Conservation (phyloP, 2,797 vertebrate genomes). For the Liparis tanakae region DNA sequence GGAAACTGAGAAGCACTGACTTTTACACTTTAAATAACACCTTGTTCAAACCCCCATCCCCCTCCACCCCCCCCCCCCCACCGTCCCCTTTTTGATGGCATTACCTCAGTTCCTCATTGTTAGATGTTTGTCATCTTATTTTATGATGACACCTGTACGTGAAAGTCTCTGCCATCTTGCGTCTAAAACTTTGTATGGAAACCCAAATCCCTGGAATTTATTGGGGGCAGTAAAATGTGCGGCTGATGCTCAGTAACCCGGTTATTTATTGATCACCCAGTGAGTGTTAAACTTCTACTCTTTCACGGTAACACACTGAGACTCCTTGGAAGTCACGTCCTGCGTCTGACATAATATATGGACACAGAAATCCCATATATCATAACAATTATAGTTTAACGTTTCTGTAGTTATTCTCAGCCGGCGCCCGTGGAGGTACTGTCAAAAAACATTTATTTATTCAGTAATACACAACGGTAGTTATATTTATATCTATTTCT, state of each 20-base stretch:
- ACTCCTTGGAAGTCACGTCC: constrained; percentile 7
- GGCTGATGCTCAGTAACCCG: constrained; percentile 55
- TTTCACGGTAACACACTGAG: constrained; percentile 40
- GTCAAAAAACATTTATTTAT: too few relatives aligned
- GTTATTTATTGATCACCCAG: constrained; percentile 72
- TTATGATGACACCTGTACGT: constrained; percentile 66
- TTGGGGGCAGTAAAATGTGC: constrained; percentile 59
- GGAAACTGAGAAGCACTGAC: constrained; percentile 13
- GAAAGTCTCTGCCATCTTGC: constrained; percentile 46
- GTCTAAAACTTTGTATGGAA: constrained; percentile 63
- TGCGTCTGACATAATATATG: neutral
- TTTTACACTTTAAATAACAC: constrained; percentile 33
- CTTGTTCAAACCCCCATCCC: constrained; percentile 28
- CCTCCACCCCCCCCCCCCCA: too few relatives aligned
- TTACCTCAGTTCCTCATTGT: constrained; percentile 46
- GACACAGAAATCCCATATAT: neutral
- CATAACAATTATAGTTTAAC: neutral
- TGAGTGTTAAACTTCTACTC: constrained; percentile 43
- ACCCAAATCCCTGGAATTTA: constrained; percentile 75
- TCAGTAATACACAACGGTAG: too few relatives aligned
- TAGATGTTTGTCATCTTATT: constrained; percentile 27
- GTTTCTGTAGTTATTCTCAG: neutral
- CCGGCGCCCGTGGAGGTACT: neutral
- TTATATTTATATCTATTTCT: too few relatives aligned
- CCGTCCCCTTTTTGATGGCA: neutral